Base-by-base conservation (phyloP, 2,888 invertebrate genomes). In the Drosophila prolongata region DNA sequence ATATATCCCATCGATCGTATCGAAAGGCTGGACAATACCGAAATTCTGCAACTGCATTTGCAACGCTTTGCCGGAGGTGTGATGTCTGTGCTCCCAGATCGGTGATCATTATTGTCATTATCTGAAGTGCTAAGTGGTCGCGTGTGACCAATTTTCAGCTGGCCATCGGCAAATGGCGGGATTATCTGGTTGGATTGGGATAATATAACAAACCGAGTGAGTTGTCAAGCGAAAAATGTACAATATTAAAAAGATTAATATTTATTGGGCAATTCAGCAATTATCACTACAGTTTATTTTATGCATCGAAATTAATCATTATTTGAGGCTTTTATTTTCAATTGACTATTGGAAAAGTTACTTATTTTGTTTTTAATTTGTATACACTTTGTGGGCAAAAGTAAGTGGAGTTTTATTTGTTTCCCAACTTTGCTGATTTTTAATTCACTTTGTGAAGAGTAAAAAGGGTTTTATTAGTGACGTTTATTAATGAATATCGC, bases 61-160 rank as follows among this genome's bases (percentile, higher is more conserved):
- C 40, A 14, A 66, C 24, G 66, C 65, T 37, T 11, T 40, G 24
- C 24, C 3, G 30, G 30, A 66, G 65, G 68, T 68, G 68, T 67
- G 68, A 66, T 67, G 67, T 67, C 54, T 38, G 37, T 34, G 35
- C 6, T 19, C 27, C 8, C 49, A 11, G 24, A 19, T 38, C 37
- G 38, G 64, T 67, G 67, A 68, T 46, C 64, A 56, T 64, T 46
- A 67, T 61, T 37, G 57, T 47, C 70, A 54, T 52, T 55, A 58
- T 40, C 67, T 86, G 66, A 73, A 83, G 88, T 83, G 88, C 83
- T 82, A 88, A 83, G 83, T 88, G 88, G 88, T 70, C 78, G 83
- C 80, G 66, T 88, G 83, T 86, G 86, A 88, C 88, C 80, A 83
- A 83, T 83, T 84, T 75, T 70, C 83, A 83, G 88, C 83, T 83